Conservation (phyloP, 2,888 invertebrate genomes). For the Caradrina clavipalpis region DNA sequence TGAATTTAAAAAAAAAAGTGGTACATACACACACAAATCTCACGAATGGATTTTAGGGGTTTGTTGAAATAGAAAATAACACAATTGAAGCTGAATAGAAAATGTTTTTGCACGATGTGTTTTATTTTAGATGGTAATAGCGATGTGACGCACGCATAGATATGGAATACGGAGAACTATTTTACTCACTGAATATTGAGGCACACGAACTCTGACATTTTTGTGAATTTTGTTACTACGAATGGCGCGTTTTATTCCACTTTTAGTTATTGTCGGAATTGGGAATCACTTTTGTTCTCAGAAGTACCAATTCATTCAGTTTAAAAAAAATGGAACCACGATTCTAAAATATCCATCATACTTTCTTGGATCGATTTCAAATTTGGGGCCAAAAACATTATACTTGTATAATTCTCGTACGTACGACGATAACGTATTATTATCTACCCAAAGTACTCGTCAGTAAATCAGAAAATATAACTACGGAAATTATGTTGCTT, state of each 20-base stretch:
- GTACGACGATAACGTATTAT: too few relatives aligned
- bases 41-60: slow-evolving; percentile 39
- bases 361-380: not conserved
- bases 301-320: slow-evolving; percentile 12
- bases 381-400: too few relatives aligned
- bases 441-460: too few relatives aligned
- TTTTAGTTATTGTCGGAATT: not conserved
- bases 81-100: slow-evolving; percentile 37
- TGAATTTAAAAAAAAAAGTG: slow-evolving; percentile 42
- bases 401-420: too few relatives aligned
- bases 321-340: too few relatives aligned
- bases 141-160: slow-evolving; percentile 14
- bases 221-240: slow-evolving; percentile 5
- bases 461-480: too few relatives aligned
- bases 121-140: slow-evolving; percentile 35
- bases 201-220: slow-evolving; percentile 13
- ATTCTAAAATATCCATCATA: slow-evolving; percentile 12
- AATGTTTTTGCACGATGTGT: slow-evolving; percentile 45
- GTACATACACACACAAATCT: slow-evolving; percentile 24
- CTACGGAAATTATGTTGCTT: too few relatives aligned
- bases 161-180: slow-evolving; percentile 42
- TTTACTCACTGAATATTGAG: slow-evolving; percentile 16
- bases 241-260: not conserved
- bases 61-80: slow-evolving; percentile 42
- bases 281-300: not conserved